Percentiles rank a stretch among this genome's conserved stretches.
Evolutionary conservation across 1,140 invertebrate genomes (phyloP).

Genomic region (Drosophila guanche): DNA sequence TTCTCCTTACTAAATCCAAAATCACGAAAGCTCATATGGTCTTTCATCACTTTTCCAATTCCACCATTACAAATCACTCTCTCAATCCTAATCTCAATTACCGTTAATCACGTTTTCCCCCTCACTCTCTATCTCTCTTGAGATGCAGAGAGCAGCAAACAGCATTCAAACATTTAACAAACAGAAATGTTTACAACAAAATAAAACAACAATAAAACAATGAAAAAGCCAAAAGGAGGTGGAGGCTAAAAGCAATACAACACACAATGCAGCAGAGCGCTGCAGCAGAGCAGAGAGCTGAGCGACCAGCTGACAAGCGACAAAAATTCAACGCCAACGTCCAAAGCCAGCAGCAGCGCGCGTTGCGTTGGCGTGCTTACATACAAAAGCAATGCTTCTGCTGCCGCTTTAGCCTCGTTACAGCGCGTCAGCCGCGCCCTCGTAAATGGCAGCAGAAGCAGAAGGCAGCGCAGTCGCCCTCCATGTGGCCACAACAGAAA

Average conservation of each 20-base stretch:
- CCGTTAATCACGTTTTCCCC: too few relatives aligned
- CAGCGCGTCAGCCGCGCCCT: constrained; percentile 65
- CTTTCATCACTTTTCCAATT: too few relatives aligned
- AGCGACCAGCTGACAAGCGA: constrained; percentile 26
- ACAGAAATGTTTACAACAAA: constrained; percentile 62
- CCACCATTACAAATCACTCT: too few relatives aligned
- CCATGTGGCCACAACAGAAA: constrained; percentile 54
- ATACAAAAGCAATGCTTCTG: constrained; percentile 15
- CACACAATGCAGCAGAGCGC: constrained; percentile 37
- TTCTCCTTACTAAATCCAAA: too few relatives aligned
- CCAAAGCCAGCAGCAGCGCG: constrained; percentile 3
- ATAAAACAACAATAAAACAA: constrained; percentile 66
- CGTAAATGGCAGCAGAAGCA: constrained; percentile 44
- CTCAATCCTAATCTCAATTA: too few relatives aligned
- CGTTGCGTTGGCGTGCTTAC: constrained; percentile 42
- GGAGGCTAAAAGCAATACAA: constrained; percentile 78
- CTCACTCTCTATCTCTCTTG: too few relatives aligned
- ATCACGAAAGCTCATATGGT: too few relatives aligned
- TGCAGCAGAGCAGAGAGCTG: constrained; percentile 23
- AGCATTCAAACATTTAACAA: constrained; percentile 53
- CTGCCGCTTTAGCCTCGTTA: constrained; percentile 76
- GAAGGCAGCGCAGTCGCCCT: constrained; percentile 71
- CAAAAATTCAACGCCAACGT: constrained; percentile 61
- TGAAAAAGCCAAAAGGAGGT: constrained; percentile 75
- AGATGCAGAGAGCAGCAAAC: constrained; percentile 10